Evolutionary conservation across 2,888 invertebrate species (phyloP), one percentile per base, ranked within the genome.

Genomic region (Heliothis peltigera): DNA sequence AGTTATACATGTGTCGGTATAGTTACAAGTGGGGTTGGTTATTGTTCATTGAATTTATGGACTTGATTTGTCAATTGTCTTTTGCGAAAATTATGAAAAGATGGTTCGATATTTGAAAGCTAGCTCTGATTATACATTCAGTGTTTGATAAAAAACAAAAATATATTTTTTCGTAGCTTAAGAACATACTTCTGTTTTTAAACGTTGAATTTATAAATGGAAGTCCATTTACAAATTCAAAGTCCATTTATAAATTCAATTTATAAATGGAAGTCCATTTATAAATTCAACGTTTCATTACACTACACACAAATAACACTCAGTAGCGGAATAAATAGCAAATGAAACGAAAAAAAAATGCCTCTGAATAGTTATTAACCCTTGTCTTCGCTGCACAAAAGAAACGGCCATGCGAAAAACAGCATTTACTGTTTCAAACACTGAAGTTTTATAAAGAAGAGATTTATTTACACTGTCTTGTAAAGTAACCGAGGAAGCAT

Each of bases 391-490:
- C 53, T 18, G 17, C 1, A 17, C 15, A 22, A 58, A 51, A 35
- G 19, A 58, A 59, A 64, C 42, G 3, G 47, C 5, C 42, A 18
- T 54, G 47, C 53, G 17, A 64, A 66, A 71, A 53, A 47, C 42
- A 44, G 43, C 60, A 47, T 47, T 51, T 25, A 44, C 39, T 52
- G 32, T 64, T 39, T 28, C 17, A 44, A 25, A 10, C 46, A 44
- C 60, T 64, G 51, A 52, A 72, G 32, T 59, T 64, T 64, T 47
- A 64, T 62, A 66, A 56, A 65, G 39, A n/a, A 3, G 21, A 73
- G 70, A 79, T 75, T 74, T 79, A 79, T 75, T 68, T 67, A 60
- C 59, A 57, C 54, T 61, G 49, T 22, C 59, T 62, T 51, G 56
- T 64, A 72, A 64, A 68, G 65, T 66, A 68, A 56, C 51, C 25